These are phyloP conservation scores for Gymnocheta viridis DNA, from an alignment of 2,888 invertebrate genomes.

Conservation along the genomic window DNA sequence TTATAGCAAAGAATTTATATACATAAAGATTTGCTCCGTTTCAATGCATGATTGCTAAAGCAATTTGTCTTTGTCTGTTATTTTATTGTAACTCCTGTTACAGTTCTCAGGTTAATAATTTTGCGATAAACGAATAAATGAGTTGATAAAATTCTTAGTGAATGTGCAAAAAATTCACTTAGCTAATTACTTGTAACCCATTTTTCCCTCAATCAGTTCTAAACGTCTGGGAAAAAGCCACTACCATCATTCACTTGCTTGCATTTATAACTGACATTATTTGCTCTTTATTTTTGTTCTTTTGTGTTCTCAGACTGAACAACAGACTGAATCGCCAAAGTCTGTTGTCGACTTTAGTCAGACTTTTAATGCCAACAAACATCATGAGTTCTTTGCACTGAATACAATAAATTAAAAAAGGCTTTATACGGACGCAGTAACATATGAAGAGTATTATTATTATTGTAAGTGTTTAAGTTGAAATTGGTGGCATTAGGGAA, in stretches of 20 bases:
- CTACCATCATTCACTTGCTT: slow-evolving; percentile 17
- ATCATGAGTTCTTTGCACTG: slow-evolving; percentile 15
- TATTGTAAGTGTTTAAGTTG: neutral
- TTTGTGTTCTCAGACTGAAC: neutral
- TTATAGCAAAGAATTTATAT: neutral
- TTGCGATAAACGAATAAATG: neutral
- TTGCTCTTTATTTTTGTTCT: neutral
- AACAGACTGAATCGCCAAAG: slow-evolving; percentile 7
- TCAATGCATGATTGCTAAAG: neutral
- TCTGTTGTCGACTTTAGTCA: slow-evolving; percentile 7
- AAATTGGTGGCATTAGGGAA: slow-evolving; percentile 37
- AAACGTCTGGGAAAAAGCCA: slow-evolving; percentile 44
- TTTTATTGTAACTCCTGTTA: slow-evolving; percentile 32
- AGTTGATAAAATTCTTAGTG: neutral
- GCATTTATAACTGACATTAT: slow-evolving; percentile 62
- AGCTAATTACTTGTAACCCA: slow-evolving; percentile 65
- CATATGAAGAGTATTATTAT: neutral
- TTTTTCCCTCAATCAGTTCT: slow-evolving; percentile 27
- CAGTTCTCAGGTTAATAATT: slow-evolving; percentile 52
- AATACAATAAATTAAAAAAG: slow-evolving; percentile 28
- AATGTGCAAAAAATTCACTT: slow-evolving; percentile 53
- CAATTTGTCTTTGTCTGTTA: neutral
- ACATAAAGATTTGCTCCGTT: neutral
- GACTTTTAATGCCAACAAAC: slow-evolving; percentile 22
- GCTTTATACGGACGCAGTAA: neutral